A percentile compares a stretch with the other conserved stretches of the same genome.
These are phyloP conservation scores for Zelleria hepariella DNA, from an alignment of 2,888 invertebrate species.

Conservation along the genomic window DNA sequence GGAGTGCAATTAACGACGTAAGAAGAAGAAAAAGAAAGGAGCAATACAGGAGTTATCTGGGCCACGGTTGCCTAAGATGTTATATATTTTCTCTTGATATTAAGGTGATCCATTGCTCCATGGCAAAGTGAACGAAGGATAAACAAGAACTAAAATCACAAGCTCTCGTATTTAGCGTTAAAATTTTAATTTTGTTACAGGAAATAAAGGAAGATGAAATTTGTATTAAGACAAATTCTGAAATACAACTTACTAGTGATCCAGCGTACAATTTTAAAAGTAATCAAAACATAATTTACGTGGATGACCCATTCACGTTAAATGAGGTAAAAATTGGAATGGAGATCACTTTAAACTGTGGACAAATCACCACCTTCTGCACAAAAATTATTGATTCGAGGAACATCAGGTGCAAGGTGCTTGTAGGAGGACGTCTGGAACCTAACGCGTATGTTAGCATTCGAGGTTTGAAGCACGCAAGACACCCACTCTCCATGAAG, in stretches of 20 bases:
- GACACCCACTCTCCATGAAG: conserved; percentile 26
- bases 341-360: background rate
- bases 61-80: no score
- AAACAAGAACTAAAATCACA: no score
- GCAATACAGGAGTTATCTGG: no score
- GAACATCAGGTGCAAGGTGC: conserved; percentile 19
- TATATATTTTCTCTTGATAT: no score
- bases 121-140: no score
- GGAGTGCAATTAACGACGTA: no score
- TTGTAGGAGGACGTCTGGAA: conserved; percentile 22
- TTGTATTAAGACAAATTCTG: background rate
- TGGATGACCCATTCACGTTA: background rate
- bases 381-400: background rate
- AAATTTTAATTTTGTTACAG: no score
- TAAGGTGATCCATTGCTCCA: no score
- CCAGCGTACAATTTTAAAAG: background rate
- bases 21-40: no score
- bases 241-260: background rate
- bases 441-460: conserved; percentile 26
- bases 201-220: background rate
- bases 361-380: background rate
- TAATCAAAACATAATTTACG: background rate
- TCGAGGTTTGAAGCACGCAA: conserved; percentile 25
- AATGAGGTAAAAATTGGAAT: background rate
- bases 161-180: no score